A percentile compares a stretch with the other conserved stretches of the same genome.
Evolutionary conservation across 1,140 invertebrate genomes (phyloP).

Genomic region (Lordiphosa stackelbergi): DNA sequence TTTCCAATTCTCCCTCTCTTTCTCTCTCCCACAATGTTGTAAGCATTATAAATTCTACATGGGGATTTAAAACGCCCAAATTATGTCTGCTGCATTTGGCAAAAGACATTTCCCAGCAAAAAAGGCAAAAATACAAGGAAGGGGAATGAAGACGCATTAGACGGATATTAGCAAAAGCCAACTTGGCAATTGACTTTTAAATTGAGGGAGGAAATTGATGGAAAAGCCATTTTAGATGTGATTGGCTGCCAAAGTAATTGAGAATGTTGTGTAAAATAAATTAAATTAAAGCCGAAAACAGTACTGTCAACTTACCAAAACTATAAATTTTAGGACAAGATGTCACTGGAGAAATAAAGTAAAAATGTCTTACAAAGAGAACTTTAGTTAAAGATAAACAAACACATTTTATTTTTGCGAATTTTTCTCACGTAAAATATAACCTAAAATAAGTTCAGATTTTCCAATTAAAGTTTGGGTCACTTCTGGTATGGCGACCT

Average conservation of each 20-base stretch:
- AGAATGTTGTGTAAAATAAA: no score
- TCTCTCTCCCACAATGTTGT: constrained; percentile 13
- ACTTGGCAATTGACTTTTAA: constrained; percentile 15
- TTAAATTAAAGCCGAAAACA: no score
- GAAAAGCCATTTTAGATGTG: neutral
- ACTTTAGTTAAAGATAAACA: no score
- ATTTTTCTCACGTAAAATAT: no score
- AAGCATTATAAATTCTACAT: constrained; percentile 44
- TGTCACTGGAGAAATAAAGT: no score
- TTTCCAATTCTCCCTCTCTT: neutral
- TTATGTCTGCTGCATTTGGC: constrained; percentile 31
- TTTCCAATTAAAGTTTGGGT: no score
- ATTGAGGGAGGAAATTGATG: constrained; percentile 1
- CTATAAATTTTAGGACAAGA: no score
- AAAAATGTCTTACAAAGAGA: no score
- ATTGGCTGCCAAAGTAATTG: constrained; percentile 8
- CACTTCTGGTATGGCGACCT: no score
- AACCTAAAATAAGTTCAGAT: no score
- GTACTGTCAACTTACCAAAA: no score
- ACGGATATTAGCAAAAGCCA: constrained; percentile 15
- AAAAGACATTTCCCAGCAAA: constrained; percentile 8
- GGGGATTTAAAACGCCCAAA: constrained; percentile 32
- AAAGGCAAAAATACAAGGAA: neutral
- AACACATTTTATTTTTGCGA: no score
- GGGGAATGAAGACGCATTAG: constrained; percentile 8